Evolutionary conservation across 2,888 invertebrate genomes (phyloP).

Genomic region (Ditula angustiorana): DNA sequence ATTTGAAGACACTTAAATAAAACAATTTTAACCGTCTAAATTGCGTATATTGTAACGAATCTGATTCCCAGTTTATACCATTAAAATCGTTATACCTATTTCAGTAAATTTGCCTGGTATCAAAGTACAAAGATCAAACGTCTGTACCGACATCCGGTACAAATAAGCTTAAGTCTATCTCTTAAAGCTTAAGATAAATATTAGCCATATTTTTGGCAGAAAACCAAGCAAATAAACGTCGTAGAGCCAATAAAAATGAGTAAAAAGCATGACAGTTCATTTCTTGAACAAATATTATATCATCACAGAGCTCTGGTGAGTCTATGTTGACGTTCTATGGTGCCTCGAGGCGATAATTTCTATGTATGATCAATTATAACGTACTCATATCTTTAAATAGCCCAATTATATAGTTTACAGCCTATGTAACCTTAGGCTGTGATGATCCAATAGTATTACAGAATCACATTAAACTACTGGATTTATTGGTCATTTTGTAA

Average conservation of each 20-base stretch:
- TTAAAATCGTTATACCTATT: too few species aligned
- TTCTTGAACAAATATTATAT: conserved; percentile 30
- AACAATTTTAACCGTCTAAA: too few species aligned
- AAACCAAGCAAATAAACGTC: conserved; percentile 5
- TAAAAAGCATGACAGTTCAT: conserved; percentile 13
- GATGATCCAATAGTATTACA: conserved; percentile 16
- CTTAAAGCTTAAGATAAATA: background rate
- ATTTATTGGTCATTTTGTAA: conserved; percentile 1
- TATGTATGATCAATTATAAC: conserved; percentile 16
- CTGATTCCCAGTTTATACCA: too few species aligned
- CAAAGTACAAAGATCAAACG: background rate
- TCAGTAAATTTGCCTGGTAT: too few species aligned
- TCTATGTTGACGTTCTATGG: conserved; percentile 1
- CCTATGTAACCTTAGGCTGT: conserved; percentile 15
- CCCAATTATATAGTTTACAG: background rate
- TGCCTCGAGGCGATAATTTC: conserved; percentile 25
- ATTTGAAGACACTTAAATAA: too few species aligned
- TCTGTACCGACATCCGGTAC: background rate
- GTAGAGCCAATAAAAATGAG: background rate
- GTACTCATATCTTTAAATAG: background rate
- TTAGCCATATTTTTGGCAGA: background rate
- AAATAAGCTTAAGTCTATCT: background rate
- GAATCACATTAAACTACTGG: background rate
- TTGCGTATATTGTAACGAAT: too few species aligned
- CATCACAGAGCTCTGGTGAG: conserved; percentile 6